A percentile compares a stretch with the other conserved stretches of the same genome.
These are phyloP conservation scores for Ecliptopera silaceata DNA, from an alignment of 2,888 invertebrate species.

Conservation along the genomic window DNA sequence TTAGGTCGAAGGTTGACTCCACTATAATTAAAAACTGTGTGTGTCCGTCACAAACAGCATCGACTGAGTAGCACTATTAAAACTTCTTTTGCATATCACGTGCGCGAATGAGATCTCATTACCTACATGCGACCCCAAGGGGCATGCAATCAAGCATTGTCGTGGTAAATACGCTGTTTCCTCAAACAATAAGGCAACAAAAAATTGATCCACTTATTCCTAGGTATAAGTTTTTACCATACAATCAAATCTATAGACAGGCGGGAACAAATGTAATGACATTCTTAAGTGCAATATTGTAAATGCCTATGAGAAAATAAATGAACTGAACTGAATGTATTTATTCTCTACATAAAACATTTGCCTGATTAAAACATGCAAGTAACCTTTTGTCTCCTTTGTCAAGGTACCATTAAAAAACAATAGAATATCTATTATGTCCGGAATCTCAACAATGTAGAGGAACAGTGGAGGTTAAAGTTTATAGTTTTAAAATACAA, in stretches of 20 bases:
- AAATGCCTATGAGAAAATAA: too few species aligned
- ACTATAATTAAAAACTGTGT: too few species aligned
- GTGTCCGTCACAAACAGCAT: too few species aligned
- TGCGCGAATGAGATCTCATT: slow-evolving; percentile 11
- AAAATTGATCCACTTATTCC: too few species aligned
- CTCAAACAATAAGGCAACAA: too few species aligned
- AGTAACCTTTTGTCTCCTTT: background rate
- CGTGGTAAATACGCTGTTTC: slow-evolving; percentile 4
- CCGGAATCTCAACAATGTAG: background rate
- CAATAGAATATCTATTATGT: background rate
- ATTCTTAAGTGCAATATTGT: too few species aligned
- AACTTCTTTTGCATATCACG: slow-evolving; percentile 13
- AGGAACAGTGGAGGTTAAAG: background rate
- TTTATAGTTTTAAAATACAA: background rate
- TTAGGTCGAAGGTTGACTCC: background rate
- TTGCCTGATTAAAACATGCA: too few species aligned
- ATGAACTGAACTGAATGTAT: too few species aligned
- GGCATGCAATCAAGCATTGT: slow-evolving; percentile 8
- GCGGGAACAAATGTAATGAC: too few species aligned
- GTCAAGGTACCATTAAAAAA: background rate
- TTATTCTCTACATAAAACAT: too few species aligned
- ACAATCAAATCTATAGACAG: too few species aligned
- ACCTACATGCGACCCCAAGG: slow-evolving; percentile 8
- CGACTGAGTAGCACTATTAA: background rate
- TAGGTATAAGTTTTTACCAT: too few species aligned